phyloP scores from a whole-genome alignment of 1,140 invertebrate species.

The Rhizoglyphus robini region DNA sequence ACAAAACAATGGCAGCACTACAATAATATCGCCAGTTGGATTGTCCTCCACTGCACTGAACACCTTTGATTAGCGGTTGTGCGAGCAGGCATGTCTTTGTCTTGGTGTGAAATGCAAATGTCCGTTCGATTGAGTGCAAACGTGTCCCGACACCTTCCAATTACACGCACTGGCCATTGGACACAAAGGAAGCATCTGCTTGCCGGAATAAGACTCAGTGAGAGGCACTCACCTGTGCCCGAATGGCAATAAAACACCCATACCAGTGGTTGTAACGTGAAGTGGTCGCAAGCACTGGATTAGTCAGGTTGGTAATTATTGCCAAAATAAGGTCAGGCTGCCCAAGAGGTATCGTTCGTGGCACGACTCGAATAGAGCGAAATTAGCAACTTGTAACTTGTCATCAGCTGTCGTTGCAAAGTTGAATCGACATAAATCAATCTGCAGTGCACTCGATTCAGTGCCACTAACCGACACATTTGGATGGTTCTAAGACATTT shows the following conservation, averaged over 20 bases:
- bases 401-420: not conserved
- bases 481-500: too few species aligned
- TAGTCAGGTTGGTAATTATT: too few species aligned
- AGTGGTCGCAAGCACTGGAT: too few species aligned
- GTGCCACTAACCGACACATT: too few species aligned
- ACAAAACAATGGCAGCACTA: not conserved
- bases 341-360: too few species aligned
- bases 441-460: not conserved
- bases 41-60: not conserved
- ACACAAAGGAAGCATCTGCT: not conserved
- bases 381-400: constrained; percentile 15
- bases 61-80: constrained; percentile 5
- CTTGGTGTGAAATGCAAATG: not conserved
- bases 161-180: not conserved
- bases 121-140: not conserved
- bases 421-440: not conserved
- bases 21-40: not conserved
- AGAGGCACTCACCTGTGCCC: too few species aligned
- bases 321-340: too few species aligned
- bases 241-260: too few species aligned
- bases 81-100: not conserved
- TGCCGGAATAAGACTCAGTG: too few species aligned
- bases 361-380: too few species aligned
- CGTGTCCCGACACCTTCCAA: not conserved
- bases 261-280: too few species aligned